Evolutionary conservation across 2,888 invertebrate species (phyloP).

Genomic region (Drosophila fungiperda): DNA sequence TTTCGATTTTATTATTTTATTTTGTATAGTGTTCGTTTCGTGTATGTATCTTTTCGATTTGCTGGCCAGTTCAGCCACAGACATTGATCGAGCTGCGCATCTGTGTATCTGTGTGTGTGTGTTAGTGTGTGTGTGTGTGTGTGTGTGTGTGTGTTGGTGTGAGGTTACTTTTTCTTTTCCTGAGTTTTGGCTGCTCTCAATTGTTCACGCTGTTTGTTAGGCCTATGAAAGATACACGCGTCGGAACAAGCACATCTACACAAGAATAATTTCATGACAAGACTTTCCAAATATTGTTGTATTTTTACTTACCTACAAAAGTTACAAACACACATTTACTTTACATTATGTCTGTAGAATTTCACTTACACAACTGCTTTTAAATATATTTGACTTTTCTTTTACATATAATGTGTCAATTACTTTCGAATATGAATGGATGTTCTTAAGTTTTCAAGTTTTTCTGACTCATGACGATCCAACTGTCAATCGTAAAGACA

Average conservation of each 20-base stretch:
- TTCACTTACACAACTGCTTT: constrained; percentile 15
- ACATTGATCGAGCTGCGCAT: constrained; percentile 38
- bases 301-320: constrained; percentile 6
- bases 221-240: constrained; percentile 70
- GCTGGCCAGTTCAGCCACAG: constrained; percentile 50
- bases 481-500: background rate
- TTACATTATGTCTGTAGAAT: constrained; percentile 22
- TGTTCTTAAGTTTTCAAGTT: constrained; percentile 12
- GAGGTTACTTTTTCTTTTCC: constrained; percentile 79
- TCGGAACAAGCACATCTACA: constrained; percentile 35
- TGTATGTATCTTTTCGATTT: constrained; percentile 72
- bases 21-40: constrained; percentile 70
- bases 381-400: constrained; percentile 3
- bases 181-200: constrained; percentile 73
- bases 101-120: constrained; percentile 29
- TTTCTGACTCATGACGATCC: constrained; percentile 3
- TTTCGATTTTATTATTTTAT: constrained; percentile 81
- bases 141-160: constrained; percentile 50
- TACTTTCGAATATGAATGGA: constrained; percentile 51
- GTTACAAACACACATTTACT: constrained; percentile 1
- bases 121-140: constrained; percentile 26
- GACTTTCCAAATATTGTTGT: constrained; percentile 65
- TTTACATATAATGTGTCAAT: constrained; percentile 16
- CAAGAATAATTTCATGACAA: constrained; percentile 74
- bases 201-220: constrained; percentile 69